Evolutionary conservation across 1,140 invertebrate species (phyloP).

Genomic region (Stegodyphus mimosarum): DNA sequence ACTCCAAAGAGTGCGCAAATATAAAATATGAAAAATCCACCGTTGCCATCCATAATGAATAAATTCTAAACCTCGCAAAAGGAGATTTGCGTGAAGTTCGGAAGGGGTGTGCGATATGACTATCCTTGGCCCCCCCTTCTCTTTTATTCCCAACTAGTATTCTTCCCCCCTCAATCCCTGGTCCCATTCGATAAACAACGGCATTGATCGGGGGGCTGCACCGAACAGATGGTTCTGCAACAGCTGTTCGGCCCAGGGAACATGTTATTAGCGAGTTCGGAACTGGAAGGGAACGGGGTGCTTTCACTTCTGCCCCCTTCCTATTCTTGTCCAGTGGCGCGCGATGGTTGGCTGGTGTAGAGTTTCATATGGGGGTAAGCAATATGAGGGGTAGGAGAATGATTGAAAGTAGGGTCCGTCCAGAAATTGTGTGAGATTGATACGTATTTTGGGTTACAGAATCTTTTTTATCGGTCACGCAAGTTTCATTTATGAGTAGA

Average conservation of each 20-base stretch:
- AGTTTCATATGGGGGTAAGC: not conserved
- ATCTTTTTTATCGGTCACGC: not conserved
- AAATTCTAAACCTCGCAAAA: not conserved
- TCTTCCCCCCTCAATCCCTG: not conserved
- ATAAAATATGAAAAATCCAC: not conserved
- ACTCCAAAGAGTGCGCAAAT: not conserved
- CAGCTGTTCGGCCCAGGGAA: constrained; percentile 54
- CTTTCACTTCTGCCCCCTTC: constrained; percentile 1
- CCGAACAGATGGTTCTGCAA: constrained; percentile 58
- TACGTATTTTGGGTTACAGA: not conserved
- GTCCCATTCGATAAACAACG: constrained; percentile 32
- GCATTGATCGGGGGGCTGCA: not conserved
- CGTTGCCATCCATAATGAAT: not conserved
- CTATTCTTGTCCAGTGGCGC: constrained; percentile 30
- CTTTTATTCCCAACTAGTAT: not conserved
- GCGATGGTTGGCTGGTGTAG: constrained; percentile 25
- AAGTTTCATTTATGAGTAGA: no score
- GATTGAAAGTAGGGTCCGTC: constrained; percentile 18
- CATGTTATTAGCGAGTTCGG: constrained; percentile 55
- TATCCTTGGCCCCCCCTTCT: constrained; percentile 21
- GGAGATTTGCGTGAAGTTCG: not conserved
- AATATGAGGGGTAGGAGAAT: not conserved
- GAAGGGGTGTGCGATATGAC: constrained; percentile 46
- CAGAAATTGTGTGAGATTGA: constrained; percentile 48
- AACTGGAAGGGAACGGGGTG: not conserved